Percentiles rank a stretch among this genome's conserved stretches.
These are phyloP conservation scores for Heliconius ethilla DNA, from an alignment of 2,888 invertebrate genomes.

Conservation along the genomic window DNA sequence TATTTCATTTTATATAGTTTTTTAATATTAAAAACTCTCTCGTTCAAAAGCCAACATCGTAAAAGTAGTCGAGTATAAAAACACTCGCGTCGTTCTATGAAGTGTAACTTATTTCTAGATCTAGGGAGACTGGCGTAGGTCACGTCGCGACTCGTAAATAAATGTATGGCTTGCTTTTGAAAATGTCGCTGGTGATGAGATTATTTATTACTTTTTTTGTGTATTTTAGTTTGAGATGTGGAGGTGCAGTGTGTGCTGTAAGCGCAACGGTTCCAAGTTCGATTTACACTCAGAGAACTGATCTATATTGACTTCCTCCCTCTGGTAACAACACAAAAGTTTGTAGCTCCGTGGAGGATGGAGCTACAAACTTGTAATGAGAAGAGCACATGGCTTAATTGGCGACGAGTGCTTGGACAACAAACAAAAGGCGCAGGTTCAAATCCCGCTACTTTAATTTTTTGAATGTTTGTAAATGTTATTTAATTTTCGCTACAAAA, in stretches of 20 bases:
- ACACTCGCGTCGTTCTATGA: constrained; percentile 15
- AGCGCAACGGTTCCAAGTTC: background rate
- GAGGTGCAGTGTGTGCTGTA: background rate
- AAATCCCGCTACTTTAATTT: no score
- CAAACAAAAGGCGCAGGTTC: no score
- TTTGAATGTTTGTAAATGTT: no score
- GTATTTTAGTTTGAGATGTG: background rate
- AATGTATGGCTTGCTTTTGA: background rate
- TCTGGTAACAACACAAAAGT: no score
- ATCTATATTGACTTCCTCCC: no score
- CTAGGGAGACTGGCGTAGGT: constrained; percentile 11
- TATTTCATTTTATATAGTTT: constrained; percentile 12
- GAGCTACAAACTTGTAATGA: background rate
- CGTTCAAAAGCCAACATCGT: constrained; percentile 13
- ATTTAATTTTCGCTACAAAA: no score
- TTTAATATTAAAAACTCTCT: constrained; percentile 13
- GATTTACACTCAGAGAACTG: background rate
- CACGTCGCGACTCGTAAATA: constrained; percentile 28
- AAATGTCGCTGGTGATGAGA: background rate
- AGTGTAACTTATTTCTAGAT: constrained; percentile 19
- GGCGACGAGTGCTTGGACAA: no score
- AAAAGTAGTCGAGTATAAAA: constrained; percentile 19
- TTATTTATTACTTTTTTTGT: background rate
- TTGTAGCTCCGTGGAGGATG: background rate
- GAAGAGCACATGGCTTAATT: no score